These are phyloP conservation scores for Sicus ferrugineus DNA, from an alignment of 2,888 invertebrate species.

Conservation along the genomic window DNA sequence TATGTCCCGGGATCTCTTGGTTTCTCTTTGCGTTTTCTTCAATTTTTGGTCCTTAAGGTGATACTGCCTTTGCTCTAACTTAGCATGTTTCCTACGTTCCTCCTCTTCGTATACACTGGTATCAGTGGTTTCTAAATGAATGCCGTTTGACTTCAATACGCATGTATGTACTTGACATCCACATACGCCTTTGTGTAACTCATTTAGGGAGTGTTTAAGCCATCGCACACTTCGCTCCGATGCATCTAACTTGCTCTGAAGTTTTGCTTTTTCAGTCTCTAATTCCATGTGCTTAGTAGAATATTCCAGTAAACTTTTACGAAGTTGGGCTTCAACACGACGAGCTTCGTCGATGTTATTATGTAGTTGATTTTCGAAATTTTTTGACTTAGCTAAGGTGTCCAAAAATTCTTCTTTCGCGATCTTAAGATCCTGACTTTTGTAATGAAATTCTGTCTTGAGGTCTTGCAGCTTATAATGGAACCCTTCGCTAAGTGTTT, in stretches of 20 bases:
- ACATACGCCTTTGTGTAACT: neutral
- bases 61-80: slow-evolving; percentile 4
- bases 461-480: slow-evolving; percentile 23
- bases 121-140: neutral
- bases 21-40: neutral
- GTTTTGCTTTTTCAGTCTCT: slow-evolving; percentile 16
- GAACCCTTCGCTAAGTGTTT: slow-evolving; percentile 22
- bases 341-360: slow-evolving; percentile 16
- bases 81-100: slow-evolving; percentile 5
- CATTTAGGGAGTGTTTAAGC: slow-evolving; percentile 13
- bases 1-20: slow-evolving; percentile 6
- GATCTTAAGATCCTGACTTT: slow-evolving; percentile 22
- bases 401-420: slow-evolving; percentile 18
- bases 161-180: neutral
- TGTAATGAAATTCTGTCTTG: slow-evolving; percentile 25
- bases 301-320: slow-evolving; percentile 2
- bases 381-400: neutral
- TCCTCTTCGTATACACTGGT: slow-evolving; percentile 9
- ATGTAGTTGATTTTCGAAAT: slow-evolving; percentile 8
- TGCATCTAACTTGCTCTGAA: slow-evolving; percentile 22
- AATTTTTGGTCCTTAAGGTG: slow-evolving; percentile 14
- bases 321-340: slow-evolving; percentile 10
- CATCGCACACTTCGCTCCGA: slow-evolving; percentile 10
- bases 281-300: neutral
- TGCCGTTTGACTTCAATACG: neutral